Conservation (phyloP, 2,113 vertebrate genomes). For the Clarias magur region DNA sequence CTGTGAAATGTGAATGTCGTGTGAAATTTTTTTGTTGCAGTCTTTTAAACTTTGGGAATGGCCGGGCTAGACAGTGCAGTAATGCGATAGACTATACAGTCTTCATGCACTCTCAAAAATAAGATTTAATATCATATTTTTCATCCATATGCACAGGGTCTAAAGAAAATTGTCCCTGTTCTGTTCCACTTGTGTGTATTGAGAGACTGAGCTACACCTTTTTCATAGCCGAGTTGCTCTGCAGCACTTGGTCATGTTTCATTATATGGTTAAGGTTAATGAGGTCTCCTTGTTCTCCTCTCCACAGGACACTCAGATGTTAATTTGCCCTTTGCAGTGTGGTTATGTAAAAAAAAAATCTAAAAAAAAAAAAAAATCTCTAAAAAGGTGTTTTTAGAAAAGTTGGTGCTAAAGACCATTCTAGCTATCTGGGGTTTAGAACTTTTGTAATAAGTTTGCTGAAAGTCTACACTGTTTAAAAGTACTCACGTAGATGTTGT, state of each 20-base stretch:
- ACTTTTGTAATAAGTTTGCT: constrained; percentile 17
- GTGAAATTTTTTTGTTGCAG: too few species aligned
- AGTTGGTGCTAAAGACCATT: constrained; percentile 3
- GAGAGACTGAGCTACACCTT: neutral
- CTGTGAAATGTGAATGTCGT: too few species aligned
- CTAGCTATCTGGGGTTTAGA: constrained; percentile 11
- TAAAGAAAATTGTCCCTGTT: neutral
- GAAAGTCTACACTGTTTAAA: neutral
- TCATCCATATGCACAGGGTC: neutral
- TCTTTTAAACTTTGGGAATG: too few species aligned
- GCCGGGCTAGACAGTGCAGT: neutral
- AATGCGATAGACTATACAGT: neutral
- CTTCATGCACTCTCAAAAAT: neutral
- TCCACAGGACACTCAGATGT: constrained; percentile 56
- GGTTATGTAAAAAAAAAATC: constrained; percentile 52
- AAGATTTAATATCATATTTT: neutral
- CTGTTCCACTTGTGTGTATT: neutral
- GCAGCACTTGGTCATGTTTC: constrained; percentile 22
- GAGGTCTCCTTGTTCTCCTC: constrained; percentile 58
- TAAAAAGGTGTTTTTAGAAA: constrained; percentile 22
- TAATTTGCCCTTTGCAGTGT: constrained; percentile 67
- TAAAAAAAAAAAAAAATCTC: too few species aligned
- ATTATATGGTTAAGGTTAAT: constrained; percentile 64
- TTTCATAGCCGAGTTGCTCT: neutral
- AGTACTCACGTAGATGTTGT: neutral